A percentile compares a stretch with the other conserved stretches of the same genome.
Evolutionary conservation across 2,888 invertebrate species (phyloP).

Genomic region (Luperina nickerlii): DNA sequence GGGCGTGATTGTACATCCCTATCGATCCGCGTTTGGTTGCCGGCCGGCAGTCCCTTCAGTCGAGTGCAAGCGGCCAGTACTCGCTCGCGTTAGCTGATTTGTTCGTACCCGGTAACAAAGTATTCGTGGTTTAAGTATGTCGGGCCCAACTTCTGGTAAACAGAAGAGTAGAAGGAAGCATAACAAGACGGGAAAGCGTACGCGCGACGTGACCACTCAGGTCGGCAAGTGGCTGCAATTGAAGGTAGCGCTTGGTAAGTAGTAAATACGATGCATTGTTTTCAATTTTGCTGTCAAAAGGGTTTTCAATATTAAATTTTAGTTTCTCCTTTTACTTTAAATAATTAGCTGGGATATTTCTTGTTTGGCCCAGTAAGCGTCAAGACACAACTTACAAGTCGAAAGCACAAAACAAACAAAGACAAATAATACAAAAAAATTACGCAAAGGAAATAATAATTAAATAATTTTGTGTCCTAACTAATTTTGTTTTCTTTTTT

Average conservation of each 20-base stretch:
- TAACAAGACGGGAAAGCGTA: background rate
- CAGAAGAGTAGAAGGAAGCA: background rate
- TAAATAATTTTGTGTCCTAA: background rate
- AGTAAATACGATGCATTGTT: background rate
- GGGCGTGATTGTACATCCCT: background rate
- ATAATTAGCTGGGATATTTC: background rate
- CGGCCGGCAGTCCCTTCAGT: background rate
- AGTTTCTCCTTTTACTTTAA: background rate
- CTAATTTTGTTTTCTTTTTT: background rate
- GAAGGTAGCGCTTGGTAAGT: conserved; percentile 8
- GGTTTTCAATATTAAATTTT: background rate
- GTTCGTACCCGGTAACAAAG: background rate
- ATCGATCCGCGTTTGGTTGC: background rate
- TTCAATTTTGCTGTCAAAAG: background rate
- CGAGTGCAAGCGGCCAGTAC: background rate
- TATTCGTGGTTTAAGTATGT: conserved; percentile 4
- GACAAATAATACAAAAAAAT: background rate
- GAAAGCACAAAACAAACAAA: background rate
- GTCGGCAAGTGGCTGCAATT: background rate
- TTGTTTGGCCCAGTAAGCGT: background rate
- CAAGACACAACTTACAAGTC: background rate
- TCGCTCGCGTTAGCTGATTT: background rate
- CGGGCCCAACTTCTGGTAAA: background rate
- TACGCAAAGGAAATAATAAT: too few species aligned
- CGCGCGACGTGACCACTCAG: background rate